These are phyloP conservation scores for Coranthus polyacanthus DNA, from an alignment of 2,797 vertebrate species.

Conservation along the genomic window DNA sequence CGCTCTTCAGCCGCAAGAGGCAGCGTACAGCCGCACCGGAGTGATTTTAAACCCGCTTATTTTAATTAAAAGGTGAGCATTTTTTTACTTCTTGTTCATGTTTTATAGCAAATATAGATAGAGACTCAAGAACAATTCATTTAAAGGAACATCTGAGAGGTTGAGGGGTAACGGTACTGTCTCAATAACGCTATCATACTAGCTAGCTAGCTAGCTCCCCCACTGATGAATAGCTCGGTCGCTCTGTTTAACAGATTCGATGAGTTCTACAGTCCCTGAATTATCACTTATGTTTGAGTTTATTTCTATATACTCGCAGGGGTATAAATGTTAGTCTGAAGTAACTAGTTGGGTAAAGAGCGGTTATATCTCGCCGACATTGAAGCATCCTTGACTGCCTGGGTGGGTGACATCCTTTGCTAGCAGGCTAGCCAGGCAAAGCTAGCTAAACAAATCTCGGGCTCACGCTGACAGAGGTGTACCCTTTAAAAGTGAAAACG, in stretches of 20 bases:
- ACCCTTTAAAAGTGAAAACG: accelerated
- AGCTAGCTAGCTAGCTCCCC: too few relatives aligned
- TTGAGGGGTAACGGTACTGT: too few relatives aligned
- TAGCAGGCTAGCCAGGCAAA: neutral
- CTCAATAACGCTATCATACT: too few relatives aligned
- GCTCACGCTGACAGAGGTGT: too few relatives aligned
- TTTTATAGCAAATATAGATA: too few relatives aligned
- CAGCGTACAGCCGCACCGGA: accelerated
- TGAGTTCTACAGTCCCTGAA: too few relatives aligned
- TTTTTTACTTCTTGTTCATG: accelerated
- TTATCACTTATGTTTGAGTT: too few relatives aligned
- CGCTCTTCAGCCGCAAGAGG: neutral
- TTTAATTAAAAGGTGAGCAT: slow-evolving; percentile 37
- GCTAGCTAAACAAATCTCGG: neutral
- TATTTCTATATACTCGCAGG: too few relatives aligned
- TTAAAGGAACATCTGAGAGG: too few relatives aligned
- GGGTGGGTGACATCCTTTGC: neutral
- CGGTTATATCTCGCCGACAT: slow-evolving; percentile 47
- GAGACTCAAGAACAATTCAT: too few relatives aligned
- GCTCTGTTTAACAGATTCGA: too few relatives aligned
- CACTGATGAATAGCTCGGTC: too few relatives aligned
- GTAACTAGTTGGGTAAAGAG: accelerated
- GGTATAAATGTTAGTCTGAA: neutral
- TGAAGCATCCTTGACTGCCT: slow-evolving; percentile 72
- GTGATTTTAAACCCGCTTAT: neutral